Evolutionary conservation across 1,140 invertebrate genomes (phyloP), one percentile per base, ranked within the genome.

Genomic region (Hesperophylax magnus): DNA sequence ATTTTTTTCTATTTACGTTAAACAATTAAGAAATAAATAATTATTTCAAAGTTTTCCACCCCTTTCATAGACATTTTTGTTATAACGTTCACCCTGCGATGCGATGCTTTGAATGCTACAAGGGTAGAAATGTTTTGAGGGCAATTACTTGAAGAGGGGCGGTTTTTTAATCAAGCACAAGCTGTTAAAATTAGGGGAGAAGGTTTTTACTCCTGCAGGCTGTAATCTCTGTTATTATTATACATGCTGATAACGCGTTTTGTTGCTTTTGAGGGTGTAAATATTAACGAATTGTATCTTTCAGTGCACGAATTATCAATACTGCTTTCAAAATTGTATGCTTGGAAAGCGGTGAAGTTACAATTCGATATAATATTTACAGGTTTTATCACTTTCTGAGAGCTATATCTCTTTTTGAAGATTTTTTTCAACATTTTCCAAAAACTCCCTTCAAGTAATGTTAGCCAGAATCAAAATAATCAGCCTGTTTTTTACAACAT

Each of bases 41-140:
- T 47, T 47, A 4, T 47, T 0, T 61, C 6, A 61, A 8, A 3
- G 58, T 61, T 61, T 61, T 20, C n/a, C 3, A 61, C 58, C 58
- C 58, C 58, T 61, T 22, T 18, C 58, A 14, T 20, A 61, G 20
- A 61, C 58, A 61, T 61, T 20, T 47, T 47, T 61, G 58, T 61
- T 61, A 24, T 61, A 61, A 24, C 58, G 58, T 20, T 24, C 20
- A 8, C 39, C 58, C 15, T 11, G 14, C 63, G 63, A 47, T 47
- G 39, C 39, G 39, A 47, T 47, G 39, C 39, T 47, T 47, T 47
- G 39, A 47, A 47, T 47, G 39, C 14, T 17, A 34, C 63, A 31
- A 34, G 63, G 63, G 63, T 67, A 27, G 63, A 22, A n/a, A 67
- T 67, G 63, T 31, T 67, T 67, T 67, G 63, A 39, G 31, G 63